Conservation (phyloP, 1,140 invertebrate species). For the Wiebesia pumilae region DNA sequence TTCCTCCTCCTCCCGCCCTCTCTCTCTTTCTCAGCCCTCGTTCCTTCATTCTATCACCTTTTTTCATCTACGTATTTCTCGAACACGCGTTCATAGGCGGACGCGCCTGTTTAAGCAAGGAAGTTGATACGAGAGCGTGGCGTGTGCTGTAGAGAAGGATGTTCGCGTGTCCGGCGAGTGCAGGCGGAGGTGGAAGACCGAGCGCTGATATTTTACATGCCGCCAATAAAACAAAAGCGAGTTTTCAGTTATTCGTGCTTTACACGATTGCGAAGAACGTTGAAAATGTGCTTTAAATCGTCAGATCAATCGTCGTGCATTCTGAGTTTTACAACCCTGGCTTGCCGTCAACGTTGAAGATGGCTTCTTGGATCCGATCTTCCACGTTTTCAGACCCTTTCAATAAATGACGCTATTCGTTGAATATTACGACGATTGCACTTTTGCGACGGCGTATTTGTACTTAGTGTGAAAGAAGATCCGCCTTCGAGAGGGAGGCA, state of each 20-base stretch:
- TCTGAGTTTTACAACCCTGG: too few relatives aligned
- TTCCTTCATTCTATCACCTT: neutral
- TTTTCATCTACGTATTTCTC: neutral
- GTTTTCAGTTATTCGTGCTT: neutral
- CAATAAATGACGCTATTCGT: too few relatives aligned
- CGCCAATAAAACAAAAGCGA: neutral
- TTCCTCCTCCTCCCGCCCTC: neutral
- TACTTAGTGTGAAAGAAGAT: too few relatives aligned
- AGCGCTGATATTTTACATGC: neutral
- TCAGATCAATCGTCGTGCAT: too few relatives aligned
- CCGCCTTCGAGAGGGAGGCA: too few relatives aligned
- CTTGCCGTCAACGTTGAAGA: too few relatives aligned
- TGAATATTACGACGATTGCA: too few relatives aligned
- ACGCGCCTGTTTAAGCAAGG: neutral
- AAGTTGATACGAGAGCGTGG: neutral
- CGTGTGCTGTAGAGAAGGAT: conserved; percentile 15
- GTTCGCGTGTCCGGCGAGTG: conserved; percentile 5
- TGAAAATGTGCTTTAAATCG: too few relatives aligned
- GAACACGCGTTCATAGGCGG: neutral
- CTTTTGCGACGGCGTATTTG: neutral
- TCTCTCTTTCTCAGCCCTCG: too few relatives aligned
- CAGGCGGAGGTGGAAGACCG: neutral
- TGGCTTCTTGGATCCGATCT: neutral
- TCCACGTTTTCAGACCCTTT: too few relatives aligned
- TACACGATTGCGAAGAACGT: too few relatives aligned